Percentiles rank a stretch among this genome's conserved stretches.
Evolutionary conservation across 2,797 vertebrate species (phyloP).

Genomic region (Pampus argenteus): DNA sequence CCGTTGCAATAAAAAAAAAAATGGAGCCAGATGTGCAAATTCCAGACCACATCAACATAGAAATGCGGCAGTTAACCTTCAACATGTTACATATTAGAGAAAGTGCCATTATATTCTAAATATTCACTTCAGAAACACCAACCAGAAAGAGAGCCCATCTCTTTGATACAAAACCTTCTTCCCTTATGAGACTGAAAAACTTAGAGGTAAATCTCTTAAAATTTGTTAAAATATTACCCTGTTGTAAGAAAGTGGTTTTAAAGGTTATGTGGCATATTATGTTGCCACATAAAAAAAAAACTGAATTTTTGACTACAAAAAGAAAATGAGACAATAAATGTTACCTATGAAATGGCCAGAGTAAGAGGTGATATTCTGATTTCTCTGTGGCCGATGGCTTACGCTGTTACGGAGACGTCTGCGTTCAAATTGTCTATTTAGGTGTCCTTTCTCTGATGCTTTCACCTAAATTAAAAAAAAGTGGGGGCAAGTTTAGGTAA

Average conservation of each 20-base stretch:
- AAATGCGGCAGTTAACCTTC: slow-evolving; percentile 18
- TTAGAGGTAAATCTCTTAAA: not conserved
- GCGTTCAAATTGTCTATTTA: not conserved
- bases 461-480: slow-evolving; percentile 1
- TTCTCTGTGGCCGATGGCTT: not conserved
- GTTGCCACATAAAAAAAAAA: slow-evolving; percentile 1
- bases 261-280: not conserved
- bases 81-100: not conserved
- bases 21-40: slow-evolving; percentile 45
- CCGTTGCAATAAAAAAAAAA: slow-evolving; percentile 15
- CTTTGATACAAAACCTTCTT: slow-evolving; percentile 12
- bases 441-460: not conserved
- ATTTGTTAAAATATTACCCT: slow-evolving; percentile 17
- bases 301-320: not conserved
- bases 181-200: not conserved
- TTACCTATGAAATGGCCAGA: not conserved
- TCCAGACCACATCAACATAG: slow-evolving; percentile 2
- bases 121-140: slow-evolving; percentile 14
- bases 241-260: slow-evolving; percentile 9
- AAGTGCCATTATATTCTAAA: slow-evolving; percentile 6
- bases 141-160: not conserved
- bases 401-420: slow-evolving; percentile 28
- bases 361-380: not conserved
- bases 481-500: not conserved
- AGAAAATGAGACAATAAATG: not conserved